Evolutionary conservation across 1,140 invertebrate species (phyloP), one percentile per base, ranked within the genome.

Genomic region (Ceratina australensis): DNA sequence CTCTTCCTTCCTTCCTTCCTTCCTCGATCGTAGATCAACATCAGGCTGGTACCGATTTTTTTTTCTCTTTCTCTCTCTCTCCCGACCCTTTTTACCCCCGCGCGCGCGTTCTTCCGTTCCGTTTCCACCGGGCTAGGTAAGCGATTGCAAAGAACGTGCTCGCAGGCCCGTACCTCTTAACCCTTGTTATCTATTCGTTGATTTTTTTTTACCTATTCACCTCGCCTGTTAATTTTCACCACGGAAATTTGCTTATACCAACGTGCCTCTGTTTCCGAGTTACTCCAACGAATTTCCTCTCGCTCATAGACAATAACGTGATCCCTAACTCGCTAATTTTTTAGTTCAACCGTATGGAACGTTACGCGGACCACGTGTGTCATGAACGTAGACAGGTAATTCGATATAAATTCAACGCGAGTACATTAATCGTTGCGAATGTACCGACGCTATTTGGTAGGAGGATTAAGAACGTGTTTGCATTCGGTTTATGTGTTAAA

Each of bases 11-110:
- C 54, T 76, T 59, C 33, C 79, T 69, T 72, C 68, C 57, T 33
- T 50, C 33, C 33, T 49, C 24, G 52, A 63, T 81, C 63, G 42
- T 82, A 69, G 56, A 72, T 78, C 66, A 75, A 80, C 80, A 71
- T 63, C 49, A 56, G 68, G 28, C 33, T 52, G 50, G 50, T 59
- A 33, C 56, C 42, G 47, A 64, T 73, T 54, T 54, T 61, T 61
- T 20, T 56, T 61, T 24, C 18, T n/a, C 24, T 42, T 42, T 42
- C 10, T 42, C 33, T 42, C n/a, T n/a, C n/a, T n/a, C n/a, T 0
- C 24, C 22, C 18, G 18, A 0, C 52, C 22, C 26, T 18, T 12
- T 10, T 33, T 50, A 28, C 13, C 2, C 42, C 4, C 65, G 33
- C 33, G 33, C 24, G n/a, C 22, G 10, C 10, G 22, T 15, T 12